phyloP scores from a whole-genome alignment of 2,888 invertebrate genomes.

The Lobophora halterata region DNA sequence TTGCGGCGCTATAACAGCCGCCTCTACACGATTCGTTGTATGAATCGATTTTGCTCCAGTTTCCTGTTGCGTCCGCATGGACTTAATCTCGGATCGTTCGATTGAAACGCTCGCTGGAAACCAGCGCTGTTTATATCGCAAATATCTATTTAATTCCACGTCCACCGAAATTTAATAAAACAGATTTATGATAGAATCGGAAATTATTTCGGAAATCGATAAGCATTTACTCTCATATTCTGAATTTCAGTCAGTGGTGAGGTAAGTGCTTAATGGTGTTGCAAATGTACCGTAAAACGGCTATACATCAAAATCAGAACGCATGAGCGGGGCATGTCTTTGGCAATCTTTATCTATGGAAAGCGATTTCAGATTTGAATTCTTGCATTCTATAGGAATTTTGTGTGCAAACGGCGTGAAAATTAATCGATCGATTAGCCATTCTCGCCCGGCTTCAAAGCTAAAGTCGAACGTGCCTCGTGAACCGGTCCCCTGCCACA shows the following conservation, averaged over 20 bases:
- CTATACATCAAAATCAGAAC: slow-evolving; percentile 7
- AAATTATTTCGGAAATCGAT: slow-evolving; percentile 37
- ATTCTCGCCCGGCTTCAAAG: slow-evolving; percentile 63
- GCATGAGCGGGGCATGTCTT: slow-evolving; percentile 7
- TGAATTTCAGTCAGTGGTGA: neutral
- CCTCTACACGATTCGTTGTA: slow-evolving; percentile 68
- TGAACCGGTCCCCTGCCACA: slow-evolving; percentile 57
- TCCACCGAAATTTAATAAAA: slow-evolving; percentile 49
- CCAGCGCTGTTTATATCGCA: slow-evolving; percentile 48
- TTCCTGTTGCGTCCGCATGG: slow-evolving; percentile 72
- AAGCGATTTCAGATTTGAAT: slow-evolving; percentile 38
- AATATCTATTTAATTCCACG: slow-evolving; percentile 53
- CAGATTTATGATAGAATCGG: slow-evolving; percentile 38
- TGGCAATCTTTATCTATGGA: slow-evolving; percentile 1
- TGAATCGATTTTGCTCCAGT: slow-evolving; percentile 74
- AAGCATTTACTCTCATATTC: slow-evolving; percentile 20
- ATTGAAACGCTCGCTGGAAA: slow-evolving; percentile 59
- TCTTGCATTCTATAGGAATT: slow-evolving; percentile 55
- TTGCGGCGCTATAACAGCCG: slow-evolving; percentile 71
- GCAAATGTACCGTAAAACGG: slow-evolving; percentile 13
- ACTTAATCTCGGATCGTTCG: slow-evolving; percentile 68
- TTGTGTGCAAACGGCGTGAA: slow-evolving; percentile 68
- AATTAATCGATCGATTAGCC: slow-evolving; percentile 77
- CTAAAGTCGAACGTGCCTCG: slow-evolving; percentile 70
- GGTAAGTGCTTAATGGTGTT: slow-evolving; percentile 9